Percentiles rank a stretch among this genome's conserved stretches.
These are phyloP conservation scores for Tubiluchus corallicola DNA, from an alignment of 2,888 invertebrate species.

Conservation along the genomic window DNA sequence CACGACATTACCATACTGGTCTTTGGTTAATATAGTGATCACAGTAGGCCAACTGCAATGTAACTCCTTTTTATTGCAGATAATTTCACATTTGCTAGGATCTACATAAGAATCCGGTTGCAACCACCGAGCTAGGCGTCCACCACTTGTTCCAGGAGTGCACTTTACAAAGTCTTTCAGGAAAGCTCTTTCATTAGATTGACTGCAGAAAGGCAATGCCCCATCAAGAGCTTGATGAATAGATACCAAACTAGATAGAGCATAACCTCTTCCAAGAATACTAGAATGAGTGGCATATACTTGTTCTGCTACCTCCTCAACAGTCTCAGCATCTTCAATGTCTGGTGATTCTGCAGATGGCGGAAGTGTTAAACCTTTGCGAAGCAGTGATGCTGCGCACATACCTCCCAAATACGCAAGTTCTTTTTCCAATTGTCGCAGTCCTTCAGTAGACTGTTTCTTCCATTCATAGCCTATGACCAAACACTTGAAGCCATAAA, in stretches of 20 bases:
- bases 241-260: slow-evolving; percentile 63
- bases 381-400: slow-evolving; percentile 74
- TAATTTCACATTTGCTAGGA: slow-evolving; percentile 45
- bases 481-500: slow-evolving; percentile 66
- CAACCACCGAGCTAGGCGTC: slow-evolving; percentile 74
- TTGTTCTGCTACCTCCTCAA: slow-evolving; percentile 45
- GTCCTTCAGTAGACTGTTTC: slow-evolving; percentile 27
- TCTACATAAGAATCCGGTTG: slow-evolving; percentile 82
- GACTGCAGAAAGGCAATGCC: slow-evolving; percentile 51
- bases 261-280: slow-evolving; percentile 70
- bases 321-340: slow-evolving; percentile 43
- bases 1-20: slow-evolving; percentile 78
- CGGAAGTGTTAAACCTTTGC: slow-evolving; percentile 52
- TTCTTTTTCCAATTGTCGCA: slow-evolving; percentile 67
- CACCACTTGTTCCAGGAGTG: slow-evolving; percentile 65
- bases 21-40: slow-evolving; percentile 58
- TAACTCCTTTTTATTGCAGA: slow-evolving; percentile 41
- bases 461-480: slow-evolving; percentile 44
- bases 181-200: slow-evolving; percentile 78
- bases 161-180: slow-evolving; percentile 78
- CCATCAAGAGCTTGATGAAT: slow-evolving; percentile 79
- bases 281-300: slow-evolving; percentile 43
- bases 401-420: slow-evolving; percentile 72
- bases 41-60: slow-evolving; percentile 67
- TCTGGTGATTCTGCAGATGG: slow-evolving; percentile 28